Percentiles rank a stretch among this genome's conserved stretches.
These are phyloP conservation scores for Drosophila rubida DNA, from an alignment of 2,888 invertebrate genomes.

Conservation along the genomic window DNA sequence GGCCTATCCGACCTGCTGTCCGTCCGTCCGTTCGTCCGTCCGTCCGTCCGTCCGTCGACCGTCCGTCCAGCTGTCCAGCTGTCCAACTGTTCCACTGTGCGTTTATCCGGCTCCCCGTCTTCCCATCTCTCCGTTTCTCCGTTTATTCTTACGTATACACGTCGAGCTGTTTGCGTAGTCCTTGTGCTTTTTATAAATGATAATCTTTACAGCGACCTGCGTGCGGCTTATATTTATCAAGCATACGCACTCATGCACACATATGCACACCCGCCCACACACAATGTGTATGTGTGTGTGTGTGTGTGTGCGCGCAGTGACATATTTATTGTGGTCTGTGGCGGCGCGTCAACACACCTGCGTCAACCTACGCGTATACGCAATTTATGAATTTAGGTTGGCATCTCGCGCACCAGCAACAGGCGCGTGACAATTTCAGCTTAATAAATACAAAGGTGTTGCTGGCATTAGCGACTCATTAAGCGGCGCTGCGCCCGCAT, in stretches of 20 bases:
- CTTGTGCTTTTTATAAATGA: constrained; percentile 67
- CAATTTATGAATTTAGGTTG: constrained; percentile 52
- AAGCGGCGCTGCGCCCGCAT: not conserved
- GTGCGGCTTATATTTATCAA: constrained; percentile 67
- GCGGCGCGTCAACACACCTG: constrained; percentile 9
- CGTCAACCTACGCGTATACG: constrained; percentile 56
- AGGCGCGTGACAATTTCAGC: constrained; percentile 29
- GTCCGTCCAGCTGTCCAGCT: not conserved
- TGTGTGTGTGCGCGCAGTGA: too few relatives aligned
- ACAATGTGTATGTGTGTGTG: too few relatives aligned
- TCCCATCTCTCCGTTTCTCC: not conserved
- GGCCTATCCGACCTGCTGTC: constrained; percentile 13
- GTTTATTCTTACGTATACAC: constrained; percentile 3
- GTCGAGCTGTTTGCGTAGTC: constrained; percentile 33
- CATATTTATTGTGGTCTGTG: constrained; percentile 26
- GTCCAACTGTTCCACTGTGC: not conserved
- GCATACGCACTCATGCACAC: constrained; percentile 17
- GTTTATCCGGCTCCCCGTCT: constrained; percentile 6
- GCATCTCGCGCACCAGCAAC: constrained; percentile 27
- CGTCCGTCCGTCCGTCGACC: not conserved
- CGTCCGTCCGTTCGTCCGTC: not conserved
- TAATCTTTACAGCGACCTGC: constrained; percentile 55
- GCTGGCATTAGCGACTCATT: constrained; percentile 40
- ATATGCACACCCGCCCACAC: not conserved
- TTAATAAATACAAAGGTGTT: constrained; percentile 17